Evolutionary conservation across 2,113 vertebrate genomes (phyloP), one percentile per base, ranked within the genome.

Genomic region (Scartelaos histophorus): DNA sequence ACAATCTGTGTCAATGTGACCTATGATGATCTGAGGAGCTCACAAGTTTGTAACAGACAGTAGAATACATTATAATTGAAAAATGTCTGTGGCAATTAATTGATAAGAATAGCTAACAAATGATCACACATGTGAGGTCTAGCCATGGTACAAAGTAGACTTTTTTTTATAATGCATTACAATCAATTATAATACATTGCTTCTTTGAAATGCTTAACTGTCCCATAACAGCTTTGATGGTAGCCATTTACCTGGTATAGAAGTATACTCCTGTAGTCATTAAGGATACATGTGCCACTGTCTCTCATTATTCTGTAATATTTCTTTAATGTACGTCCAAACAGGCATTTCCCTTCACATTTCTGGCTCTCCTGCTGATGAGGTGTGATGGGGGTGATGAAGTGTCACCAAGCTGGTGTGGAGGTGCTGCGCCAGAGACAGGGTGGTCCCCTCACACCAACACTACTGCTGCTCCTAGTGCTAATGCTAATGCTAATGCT

Each of bases 321-420:
- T 34, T 17, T 61, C 66, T 72, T 54, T 54, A 43, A 68, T 38
- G 43, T 16, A 24, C 24, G 15, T 61, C 58, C 58, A 61, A 34
- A 29, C 58, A 61, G 58, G 47, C 34, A 22, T 54, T 43, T 57
- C 75, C 62, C 19, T 87, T 62, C 68, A 73, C 70, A 61, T 82
- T 76, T 78, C 70, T 57, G 69, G 46, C 45, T 17, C 80, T 77
- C 70, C 56, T 67, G 80, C 67, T 83, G 82, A 90, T 90, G 89
- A 91, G 80, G 83, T 88, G 89, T 78, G 83, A 73, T 80, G 69
- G 51, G 82, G 82, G 81, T 87, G 90, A 87, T 86, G 87, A 88
- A 85, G 86, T 91, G 87, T 75, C 85, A 81, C 76, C 71, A 62
- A 73, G 71, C 88, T 85, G 86, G 70, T 82, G 79, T 75, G 69